Percentiles rank a stretch among this genome's conserved stretches.
These are phyloP conservation scores for Cabera pusaria DNA, from an alignment of 2,888 invertebrate species.

Conservation along the genomic window DNA sequence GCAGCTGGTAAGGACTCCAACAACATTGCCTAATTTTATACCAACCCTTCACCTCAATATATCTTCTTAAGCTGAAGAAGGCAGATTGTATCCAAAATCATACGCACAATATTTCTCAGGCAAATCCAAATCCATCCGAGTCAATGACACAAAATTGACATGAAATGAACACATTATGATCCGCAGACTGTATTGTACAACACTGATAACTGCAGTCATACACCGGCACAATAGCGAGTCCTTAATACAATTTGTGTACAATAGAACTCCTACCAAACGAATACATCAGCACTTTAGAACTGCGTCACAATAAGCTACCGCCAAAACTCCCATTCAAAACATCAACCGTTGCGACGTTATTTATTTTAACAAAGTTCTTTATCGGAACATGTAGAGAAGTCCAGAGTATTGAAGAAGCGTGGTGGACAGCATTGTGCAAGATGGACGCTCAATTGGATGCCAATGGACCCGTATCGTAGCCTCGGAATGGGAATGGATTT, in stretches of 20 bases:
- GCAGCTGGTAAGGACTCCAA: no score
- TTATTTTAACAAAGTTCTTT: conserved; percentile 1
- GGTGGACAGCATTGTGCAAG: conserved; percentile 33
- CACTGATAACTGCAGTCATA: conserved; percentile 9
- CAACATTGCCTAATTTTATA: no score
- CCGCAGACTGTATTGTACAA: conserved; percentile 15
- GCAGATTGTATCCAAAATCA: no score
- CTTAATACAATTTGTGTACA: conserved; percentile 31
- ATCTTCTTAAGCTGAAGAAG: no score
- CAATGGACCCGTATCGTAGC: conserved; percentile 34
- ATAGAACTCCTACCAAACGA: conserved; percentile 20
- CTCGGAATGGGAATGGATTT: conserved; percentile 14
- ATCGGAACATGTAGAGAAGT: no score
- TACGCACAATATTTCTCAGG: no score
- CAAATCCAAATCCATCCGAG: no score
- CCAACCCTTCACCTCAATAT: no score
- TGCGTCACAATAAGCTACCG: not conserved
- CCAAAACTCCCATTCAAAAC: no score
- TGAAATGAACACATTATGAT: conserved; percentile 13
- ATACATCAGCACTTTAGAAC: conserved; percentile 1
- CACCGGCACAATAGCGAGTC: conserved; percentile 17
- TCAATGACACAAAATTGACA: conserved; percentile 17
- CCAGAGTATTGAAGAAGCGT: conserved; percentile 10
- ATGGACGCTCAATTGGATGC: conserved; percentile 32
- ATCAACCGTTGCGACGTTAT: not conserved